Base-by-base conservation (phyloP, 2,888 invertebrate genomes). In the Tribolium freemani region DNA sequence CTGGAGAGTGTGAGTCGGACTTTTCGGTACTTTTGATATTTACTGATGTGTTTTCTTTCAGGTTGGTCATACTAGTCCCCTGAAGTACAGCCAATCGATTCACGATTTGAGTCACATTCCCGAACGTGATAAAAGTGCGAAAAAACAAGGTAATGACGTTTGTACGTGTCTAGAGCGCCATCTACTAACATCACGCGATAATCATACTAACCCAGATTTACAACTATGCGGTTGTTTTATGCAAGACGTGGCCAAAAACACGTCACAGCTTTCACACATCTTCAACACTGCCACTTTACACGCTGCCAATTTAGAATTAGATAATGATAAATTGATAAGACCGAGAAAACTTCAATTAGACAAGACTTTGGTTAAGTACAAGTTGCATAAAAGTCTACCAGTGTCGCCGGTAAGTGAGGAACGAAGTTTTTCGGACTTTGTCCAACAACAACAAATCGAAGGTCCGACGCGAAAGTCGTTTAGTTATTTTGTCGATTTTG, bases 11-110 rank as follows among this genome's bases (percentile, higher is more conserved):
- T 96, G 86, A 91, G 93, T 90, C 26, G 20, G 46, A 16, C 16
- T 16, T 16, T 48, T 61, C 48, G 10, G 13, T 13, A 26, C 26
- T 26, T 26, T 26, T 26, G 26, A 1, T 3, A 26, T 45, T 60
- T 8, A 6, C 26, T 61, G 4, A 21, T 20, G 3, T 5, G 71
- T 66, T 73, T 46, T 69, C 77, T 80, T 81, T 68, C 83, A 94
- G 94, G 93, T 94, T 79, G 93, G 94, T 70, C 92, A 92, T 85
- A 90, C 93, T 74, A 94, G 94, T 46, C 93, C 91, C 74, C 87
- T 96, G 72, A 94, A 94, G 83, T 91, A 93, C 79, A 96, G 95
- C 84, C 95, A 96, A 84, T 96, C 95, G 72, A 95, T 95, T 73
- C 93, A 93, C 76, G 96, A 96, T 84, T 88, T 96, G 21, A 95